Evolutionary conservation across 2,113 vertebrate genomes (phyloP).

Genomic region (Ceyx margarethae): DNA sequence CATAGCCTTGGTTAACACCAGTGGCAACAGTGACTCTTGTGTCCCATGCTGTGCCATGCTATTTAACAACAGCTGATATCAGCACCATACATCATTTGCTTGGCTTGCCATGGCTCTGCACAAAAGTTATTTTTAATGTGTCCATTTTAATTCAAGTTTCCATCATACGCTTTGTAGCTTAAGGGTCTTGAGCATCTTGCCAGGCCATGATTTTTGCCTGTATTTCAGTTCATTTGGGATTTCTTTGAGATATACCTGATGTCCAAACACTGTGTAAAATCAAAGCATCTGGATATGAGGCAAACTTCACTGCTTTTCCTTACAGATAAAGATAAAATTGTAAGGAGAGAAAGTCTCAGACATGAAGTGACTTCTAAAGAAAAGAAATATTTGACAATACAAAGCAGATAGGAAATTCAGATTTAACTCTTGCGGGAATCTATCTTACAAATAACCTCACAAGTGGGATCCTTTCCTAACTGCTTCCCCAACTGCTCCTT

Average conservation of each 20-base stretch:
- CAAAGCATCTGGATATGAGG: constrained; percentile 27
- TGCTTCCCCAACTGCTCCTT: neutral
- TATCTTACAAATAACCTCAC: neutral
- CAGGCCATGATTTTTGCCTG: neutral
- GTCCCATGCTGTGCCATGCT: neutral
- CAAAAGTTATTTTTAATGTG: neutral
- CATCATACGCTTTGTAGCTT: neutral
- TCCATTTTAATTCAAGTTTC: neutral
- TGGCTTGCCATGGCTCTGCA: neutral
- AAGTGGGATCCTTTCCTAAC: neutral
- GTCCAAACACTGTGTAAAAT: constrained; percentile 16
- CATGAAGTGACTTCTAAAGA: constrained; percentile 21
- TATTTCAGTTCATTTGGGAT: neutral
- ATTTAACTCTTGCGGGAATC: neutral
- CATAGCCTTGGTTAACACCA: neutral
- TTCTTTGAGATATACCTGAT: neutral
- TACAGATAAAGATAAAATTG: constrained; percentile 31
- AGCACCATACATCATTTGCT: neutral
- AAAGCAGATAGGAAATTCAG: neutral
- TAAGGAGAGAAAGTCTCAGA: constrained; percentile 46
- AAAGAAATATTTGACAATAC: neutral
- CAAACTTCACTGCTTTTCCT: constrained; percentile 20
- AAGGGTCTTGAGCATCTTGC: neutral
- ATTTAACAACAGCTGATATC: neutral
- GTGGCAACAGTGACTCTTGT: neutral